phyloP scores from a whole-genome alignment of 2,888 invertebrate genomes.

The Campopleginae sp. region DNA sequence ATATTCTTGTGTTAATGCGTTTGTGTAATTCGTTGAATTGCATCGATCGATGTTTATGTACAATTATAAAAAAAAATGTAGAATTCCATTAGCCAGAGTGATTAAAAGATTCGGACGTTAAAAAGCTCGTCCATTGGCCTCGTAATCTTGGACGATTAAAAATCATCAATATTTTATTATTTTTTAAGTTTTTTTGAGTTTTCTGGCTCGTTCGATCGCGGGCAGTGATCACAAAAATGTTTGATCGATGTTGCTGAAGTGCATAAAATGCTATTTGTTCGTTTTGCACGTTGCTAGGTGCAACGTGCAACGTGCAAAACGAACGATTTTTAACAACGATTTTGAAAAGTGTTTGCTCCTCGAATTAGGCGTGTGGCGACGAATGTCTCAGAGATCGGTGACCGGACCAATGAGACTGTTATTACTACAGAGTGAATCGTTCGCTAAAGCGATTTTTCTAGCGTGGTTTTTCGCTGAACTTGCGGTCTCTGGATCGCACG shows the following conservation, averaged over 20 bases:
- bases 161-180: not conserved
- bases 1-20: not conserved
- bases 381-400: slow-evolving; percentile 76
- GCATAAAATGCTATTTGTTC: slow-evolving; percentile 1
- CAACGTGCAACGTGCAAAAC: too few species aligned
- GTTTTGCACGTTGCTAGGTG: slow-evolving; percentile 1
- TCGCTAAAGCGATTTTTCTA: slow-evolving; percentile 40
- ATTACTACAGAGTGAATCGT: slow-evolving; percentile 60
- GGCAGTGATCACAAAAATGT: slow-evolving; percentile 9
- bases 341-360: not conserved
- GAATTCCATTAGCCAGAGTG: not conserved
- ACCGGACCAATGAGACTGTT: slow-evolving; percentile 77
- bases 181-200: not conserved
- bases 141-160: not conserved
- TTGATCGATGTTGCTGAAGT: slow-evolving; percentile 44
- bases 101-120: not conserved
- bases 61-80: not conserved
- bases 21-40: slow-evolving; percentile 26
- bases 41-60: slow-evolving; percentile 18
- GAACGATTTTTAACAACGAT: not conserved
- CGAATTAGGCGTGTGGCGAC: not conserved
- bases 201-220: slow-evolving; percentile 12
- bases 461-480: slow-evolving; percentile 44
- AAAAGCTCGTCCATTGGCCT: slow-evolving; percentile 10
- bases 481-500: slow-evolving; percentile 60